A percentile compares a stretch with the other conserved stretches of the same genome.
These are phyloP conservation scores for Blastobasis lacticolella DNA, from an alignment of 2,888 invertebrate species.

Conservation along the genomic window DNA sequence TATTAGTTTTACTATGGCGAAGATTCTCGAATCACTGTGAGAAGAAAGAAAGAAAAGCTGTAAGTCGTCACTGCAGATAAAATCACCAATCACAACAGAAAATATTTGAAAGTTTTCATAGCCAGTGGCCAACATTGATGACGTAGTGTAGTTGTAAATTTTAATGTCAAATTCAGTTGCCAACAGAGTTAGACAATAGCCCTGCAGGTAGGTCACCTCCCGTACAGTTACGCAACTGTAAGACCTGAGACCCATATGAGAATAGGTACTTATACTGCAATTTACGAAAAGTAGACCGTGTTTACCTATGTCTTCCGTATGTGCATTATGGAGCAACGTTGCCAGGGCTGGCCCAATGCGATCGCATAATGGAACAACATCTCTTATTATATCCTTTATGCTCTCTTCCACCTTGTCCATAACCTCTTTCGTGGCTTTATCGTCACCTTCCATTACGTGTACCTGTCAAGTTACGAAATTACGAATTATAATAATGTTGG, in stretches of 20 bases:
- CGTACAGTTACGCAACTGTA: neutral
- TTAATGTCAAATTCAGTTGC: neutral
- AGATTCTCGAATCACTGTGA: too few species aligned
- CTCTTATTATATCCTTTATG: constrained; percentile 34
- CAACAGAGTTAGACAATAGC: neutral
- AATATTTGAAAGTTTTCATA: too few species aligned
- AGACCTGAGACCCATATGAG: neutral
- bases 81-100: too few species aligned
- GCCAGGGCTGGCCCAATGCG: constrained; percentile 52
- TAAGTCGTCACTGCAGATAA: too few species aligned
- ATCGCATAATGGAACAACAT: constrained; percentile 25
- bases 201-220: neutral
- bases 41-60: too few species aligned
- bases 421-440: constrained; percentile 23
- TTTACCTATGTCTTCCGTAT: constrained; percentile 34
- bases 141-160: too few species aligned
- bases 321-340: constrained; percentile 41
- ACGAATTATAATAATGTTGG: neutral
- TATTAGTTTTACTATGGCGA: too few species aligned
- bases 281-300: neutral
- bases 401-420: constrained; percentile 45
- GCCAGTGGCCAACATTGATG: too few species aligned
- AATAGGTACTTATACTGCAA: neutral
- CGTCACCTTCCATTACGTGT: constrained; percentile 41
- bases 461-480: constrained; percentile 22